Evolutionary conservation across 1,140 invertebrate species (phyloP).

Genomic region (Drosophila chauvacae): DNA sequence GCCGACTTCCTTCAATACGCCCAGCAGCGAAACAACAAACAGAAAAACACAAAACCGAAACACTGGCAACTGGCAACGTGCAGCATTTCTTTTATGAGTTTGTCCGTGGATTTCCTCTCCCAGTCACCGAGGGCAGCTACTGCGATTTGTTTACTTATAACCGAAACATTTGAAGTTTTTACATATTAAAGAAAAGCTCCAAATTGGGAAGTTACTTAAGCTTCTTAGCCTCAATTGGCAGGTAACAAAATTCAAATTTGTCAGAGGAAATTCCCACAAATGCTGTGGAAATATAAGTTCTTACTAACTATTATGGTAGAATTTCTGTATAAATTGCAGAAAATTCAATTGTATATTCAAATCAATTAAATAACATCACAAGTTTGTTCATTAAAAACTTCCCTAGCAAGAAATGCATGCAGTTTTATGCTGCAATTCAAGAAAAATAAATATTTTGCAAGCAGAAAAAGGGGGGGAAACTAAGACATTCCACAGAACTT

Average conservation of each 20-base stretch:
- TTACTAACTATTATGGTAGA: not conserved
- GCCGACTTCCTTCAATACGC: conserved; percentile 62
- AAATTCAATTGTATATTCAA: conserved; percentile 1
- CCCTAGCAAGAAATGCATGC: not conserved
- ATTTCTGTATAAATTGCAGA: not conserved
- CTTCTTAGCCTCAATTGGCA: not conserved
- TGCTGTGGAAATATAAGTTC: no score
- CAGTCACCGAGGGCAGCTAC: conserved; percentile 33
- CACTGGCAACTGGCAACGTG: conserved; percentile 63
- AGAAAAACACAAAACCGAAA: conserved; percentile 22
- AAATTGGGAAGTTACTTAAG: not conserved
- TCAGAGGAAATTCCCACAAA: not conserved
- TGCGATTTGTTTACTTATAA: conserved; percentile 1
- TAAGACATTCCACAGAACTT: conserved; percentile 24
- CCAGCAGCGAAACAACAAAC: conserved; percentile 62
- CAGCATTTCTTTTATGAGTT: conserved; percentile 68
- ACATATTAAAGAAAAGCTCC: no score
- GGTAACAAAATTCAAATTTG: not conserved
- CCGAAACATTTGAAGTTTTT: not conserved
- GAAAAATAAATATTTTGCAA: conserved; percentile 13
- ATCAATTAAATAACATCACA: conserved; percentile 18
- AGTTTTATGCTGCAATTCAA: not conserved
- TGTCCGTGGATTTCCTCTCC: conserved; percentile 17
- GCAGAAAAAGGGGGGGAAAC: not conserved
- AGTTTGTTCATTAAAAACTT: conserved; percentile 1